Base-by-base conservation (phyloP, 2,888 invertebrate genomes). In the Galerucella pusilla region DNA sequence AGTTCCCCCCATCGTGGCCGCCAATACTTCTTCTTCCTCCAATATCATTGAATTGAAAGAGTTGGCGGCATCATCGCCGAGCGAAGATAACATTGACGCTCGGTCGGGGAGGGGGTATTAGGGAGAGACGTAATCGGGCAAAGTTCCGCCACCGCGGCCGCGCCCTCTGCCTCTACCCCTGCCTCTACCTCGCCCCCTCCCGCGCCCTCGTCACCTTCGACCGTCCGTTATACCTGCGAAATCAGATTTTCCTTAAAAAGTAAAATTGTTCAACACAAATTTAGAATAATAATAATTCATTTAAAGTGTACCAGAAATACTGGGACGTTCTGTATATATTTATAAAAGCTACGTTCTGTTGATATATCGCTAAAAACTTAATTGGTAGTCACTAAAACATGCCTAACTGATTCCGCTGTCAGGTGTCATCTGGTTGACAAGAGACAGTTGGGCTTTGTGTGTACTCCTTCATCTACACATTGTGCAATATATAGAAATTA, bases 121-220 rank as follows among this genome's bases (percentile, higher is more conserved):
- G 81, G 87, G 87, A 84, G 88, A 86, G 81, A 85, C 85, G 80
- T 87, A 87, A 82, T 87, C 87, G 66, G 86, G 85, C 81, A 86
- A 81, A 79, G 88, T 69, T n/a, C 76, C 71, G 67, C 74, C 88
- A 82, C 90, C 89, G 80, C 90, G 89, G 89, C 93, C 93, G 89
- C 94, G 92, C 86, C 94, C 94, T 90, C 94, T 91, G 89, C 94
- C 94, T 88, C 94, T 91, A 84, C 94, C 94, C 90, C 94, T 89
- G 86, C 91, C 91, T 86, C 91, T 89, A 85, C 91, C 91, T 84
- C 91, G 92, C 91, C 94, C 94, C 93, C 94, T 93, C 92, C 94
- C 94, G 89, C 94, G 92, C 91, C 94, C 94, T 90, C 94, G 94
- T 94, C 94, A 94, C 93, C 94, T 94, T 82, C 94, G 89, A 87